Evolutionary conservation across 2,888 invertebrate species (phyloP).

Genomic region (Dryocosmus kuriphilus): DNA sequence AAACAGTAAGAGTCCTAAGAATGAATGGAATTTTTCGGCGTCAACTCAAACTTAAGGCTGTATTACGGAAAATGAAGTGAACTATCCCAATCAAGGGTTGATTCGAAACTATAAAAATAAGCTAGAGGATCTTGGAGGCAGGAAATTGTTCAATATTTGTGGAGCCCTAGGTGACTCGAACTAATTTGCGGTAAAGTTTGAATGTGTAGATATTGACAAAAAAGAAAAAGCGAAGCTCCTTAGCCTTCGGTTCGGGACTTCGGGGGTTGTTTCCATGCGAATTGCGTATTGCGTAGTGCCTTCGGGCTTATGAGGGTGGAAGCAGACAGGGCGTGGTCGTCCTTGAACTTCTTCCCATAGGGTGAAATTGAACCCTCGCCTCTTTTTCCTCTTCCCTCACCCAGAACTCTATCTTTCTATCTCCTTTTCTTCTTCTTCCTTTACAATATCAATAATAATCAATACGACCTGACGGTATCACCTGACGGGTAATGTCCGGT

Average conservation of each 20-base stretch:
- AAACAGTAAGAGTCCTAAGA: too few species aligned
- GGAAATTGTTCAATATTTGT: not conserved
- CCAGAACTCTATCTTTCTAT: constrained; percentile 52
- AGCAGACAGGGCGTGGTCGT: constrained; percentile 77
- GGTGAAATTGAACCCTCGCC: constrained; percentile 61
- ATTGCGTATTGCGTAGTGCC: constrained; percentile 64
- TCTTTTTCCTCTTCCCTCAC: constrained; percentile 51
- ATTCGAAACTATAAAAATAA: not conserved
- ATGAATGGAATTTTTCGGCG: too few species aligned
- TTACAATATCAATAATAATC: constrained; percentile 31
- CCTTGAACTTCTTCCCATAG: constrained; percentile 70
- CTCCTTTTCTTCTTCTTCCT: constrained; percentile 31
- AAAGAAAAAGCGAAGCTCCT: constrained; percentile 53
- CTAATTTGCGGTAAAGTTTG: not conserved
- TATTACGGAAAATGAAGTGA: not conserved
- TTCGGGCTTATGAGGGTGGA: constrained; percentile 57
- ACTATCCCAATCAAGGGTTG: not conserved
- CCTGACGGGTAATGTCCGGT: too few species aligned
- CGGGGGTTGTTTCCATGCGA: constrained; percentile 66
- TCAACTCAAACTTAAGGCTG: too few species aligned
- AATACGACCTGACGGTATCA: too few species aligned
- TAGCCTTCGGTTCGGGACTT: constrained; percentile 66
- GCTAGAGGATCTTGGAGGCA: not conserved
- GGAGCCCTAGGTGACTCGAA: not conserved
- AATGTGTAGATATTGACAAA: not conserved